Base-by-base conservation (phyloP, 2,113 vertebrate genomes). In the Rhinoderma darwinii region DNA sequence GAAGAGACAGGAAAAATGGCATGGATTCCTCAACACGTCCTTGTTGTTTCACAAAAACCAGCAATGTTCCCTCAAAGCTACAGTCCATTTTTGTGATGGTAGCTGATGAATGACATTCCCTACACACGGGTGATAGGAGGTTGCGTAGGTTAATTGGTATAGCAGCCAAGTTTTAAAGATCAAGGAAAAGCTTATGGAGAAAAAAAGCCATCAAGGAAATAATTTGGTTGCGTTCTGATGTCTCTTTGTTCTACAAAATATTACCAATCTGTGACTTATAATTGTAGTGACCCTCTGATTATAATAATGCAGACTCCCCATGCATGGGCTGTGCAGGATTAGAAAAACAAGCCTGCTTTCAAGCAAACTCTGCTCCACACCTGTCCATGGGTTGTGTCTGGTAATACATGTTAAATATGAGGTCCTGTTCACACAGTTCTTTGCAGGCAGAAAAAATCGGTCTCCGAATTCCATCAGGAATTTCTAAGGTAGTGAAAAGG, bases 1-100 rank as follows among this genome's bases (percentile, higher is more conserved):
- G 47, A 30, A 70, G 39, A 47, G 76, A 80, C 27, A 11, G 30
- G 39, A 41, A 44, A 86, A 70, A 81, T 86, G 77, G 77, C 35
- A 56, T 37, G 27, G 17, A 61, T 82, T 82, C 41, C 78, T 83
- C 50, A 6, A 22, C 61, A 59, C 61, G 75, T 37, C 0, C 43
- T 83, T 59, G 27, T 86, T n/a, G 17, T 88, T 81, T 30, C 12
- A n/a, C n/a, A 1, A 8, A 78, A 43, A 59, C 59, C 51, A 39
- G 0, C 66, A 73, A 59, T 63, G 70, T 72, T 81, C 86, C 51
- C 63, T 17, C 12, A 0, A 72, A 77, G 63, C 78, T 32, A 0
- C 1, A 3, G n/a, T 25, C 51, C 73, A 12, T 11, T 61, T 37
- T 82, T 20, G 32, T 5, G 43, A 3, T 56, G 12, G 0, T 4